phyloP scores from a whole-genome alignment of 2,797 vertebrate species.

The Propithecus deckenii region DNA sequence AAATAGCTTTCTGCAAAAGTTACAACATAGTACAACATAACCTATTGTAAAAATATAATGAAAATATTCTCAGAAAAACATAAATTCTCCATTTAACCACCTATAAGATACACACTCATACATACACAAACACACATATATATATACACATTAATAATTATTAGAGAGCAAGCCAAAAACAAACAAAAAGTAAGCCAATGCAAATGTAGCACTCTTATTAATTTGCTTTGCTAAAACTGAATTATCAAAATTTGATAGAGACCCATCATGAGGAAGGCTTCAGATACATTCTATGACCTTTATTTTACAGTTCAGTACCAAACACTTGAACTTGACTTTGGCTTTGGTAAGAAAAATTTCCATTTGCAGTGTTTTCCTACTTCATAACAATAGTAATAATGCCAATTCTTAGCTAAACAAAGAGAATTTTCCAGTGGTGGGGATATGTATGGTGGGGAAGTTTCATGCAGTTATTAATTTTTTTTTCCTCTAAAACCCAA shows the following conservation, averaged over 20 bases:
- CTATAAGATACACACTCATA: neutral
- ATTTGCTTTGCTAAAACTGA: neutral
- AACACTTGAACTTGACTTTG: conserved; percentile 22
- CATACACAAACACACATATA: neutral
- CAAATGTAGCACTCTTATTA: neutral
- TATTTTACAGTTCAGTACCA: conserved; percentile 8
- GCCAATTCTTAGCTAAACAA: conserved; percentile 5
- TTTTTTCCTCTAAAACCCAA: neutral
- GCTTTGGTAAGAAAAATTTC: conserved; percentile 30
- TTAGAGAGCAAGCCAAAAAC: neutral
- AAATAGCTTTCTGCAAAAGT: neutral
- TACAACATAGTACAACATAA: neutral
- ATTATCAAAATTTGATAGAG: neutral
- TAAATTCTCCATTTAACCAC: neutral
- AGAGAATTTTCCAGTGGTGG: neutral
- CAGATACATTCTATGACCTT: conserved; percentile 17
- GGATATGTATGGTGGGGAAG: neutral
- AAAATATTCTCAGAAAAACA: neutral
- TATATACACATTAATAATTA: neutral
- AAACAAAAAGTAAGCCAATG: neutral
- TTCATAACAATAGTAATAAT: neutral
- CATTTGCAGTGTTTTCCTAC: conserved; percentile 11
- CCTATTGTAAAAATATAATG: neutral
- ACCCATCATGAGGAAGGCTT: neutral
- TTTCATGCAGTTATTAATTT: neutral